These are phyloP conservation scores for Xylocampa areola DNA, from an alignment of 2,888 invertebrate genomes.

Conservation along the genomic window DNA sequence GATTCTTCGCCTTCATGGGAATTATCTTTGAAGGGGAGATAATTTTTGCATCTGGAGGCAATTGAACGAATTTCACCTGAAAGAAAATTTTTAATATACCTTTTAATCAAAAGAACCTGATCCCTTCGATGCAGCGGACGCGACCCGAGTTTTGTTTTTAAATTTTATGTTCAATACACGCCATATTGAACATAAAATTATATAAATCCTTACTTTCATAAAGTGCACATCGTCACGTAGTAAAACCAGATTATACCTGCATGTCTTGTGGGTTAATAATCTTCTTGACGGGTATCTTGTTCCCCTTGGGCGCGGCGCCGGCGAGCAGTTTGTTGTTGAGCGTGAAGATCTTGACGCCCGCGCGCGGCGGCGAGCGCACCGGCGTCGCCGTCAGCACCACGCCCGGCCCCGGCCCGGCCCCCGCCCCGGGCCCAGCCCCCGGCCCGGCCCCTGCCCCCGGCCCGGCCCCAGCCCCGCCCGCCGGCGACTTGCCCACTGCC, in stretches of 20 bases:
- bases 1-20: constrained; percentile 42
- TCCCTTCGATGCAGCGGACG: too few species aligned
- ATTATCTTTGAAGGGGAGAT: constrained; percentile 54
- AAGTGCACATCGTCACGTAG: too few species aligned
- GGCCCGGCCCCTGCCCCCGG: too few species aligned
- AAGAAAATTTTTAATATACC: too few species aligned
- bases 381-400: constrained; percentile 70
- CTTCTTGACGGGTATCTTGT: constrained; percentile 59
- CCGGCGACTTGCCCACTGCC: too few species aligned
- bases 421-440: background rate
- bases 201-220: too few species aligned
- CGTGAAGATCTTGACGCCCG: constrained; percentile 75
- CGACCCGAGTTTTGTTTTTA: too few species aligned
- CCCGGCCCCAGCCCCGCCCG: background rate
- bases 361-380: constrained; percentile 64
- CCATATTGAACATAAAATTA: too few species aligned
- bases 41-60: constrained; percentile 63
- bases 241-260: constrained; percentile 53
- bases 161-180: too few species aligned
- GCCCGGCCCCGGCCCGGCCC: constrained; percentile 32
- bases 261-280: constrained; percentile 64
- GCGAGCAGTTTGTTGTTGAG: constrained; percentile 66
- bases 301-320: constrained; percentile 41
- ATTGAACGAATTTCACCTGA: constrained; percentile 71
- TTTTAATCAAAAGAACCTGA: too few species aligned